Evolutionary conservation across 1,140 invertebrate species (phyloP).

Genomic region (Amyelois transitella): DNA sequence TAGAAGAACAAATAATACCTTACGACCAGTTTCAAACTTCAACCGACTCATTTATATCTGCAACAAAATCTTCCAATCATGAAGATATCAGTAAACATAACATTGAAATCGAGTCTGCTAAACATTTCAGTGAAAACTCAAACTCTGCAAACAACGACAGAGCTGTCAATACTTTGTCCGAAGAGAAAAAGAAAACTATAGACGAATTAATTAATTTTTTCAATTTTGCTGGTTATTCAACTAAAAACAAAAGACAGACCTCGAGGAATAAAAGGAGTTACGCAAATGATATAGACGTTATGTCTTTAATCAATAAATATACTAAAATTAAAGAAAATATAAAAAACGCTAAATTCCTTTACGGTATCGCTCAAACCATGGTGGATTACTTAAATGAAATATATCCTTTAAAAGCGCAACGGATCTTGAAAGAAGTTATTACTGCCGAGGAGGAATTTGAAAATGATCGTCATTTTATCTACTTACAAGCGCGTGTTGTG

Average conservation of each 20-base stretch:
- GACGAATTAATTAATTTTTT: constrained; percentile 61
- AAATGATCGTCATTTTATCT: constrained; percentile 36
- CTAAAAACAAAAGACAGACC: constrained; percentile 10
- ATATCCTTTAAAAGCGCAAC: constrained; percentile 33
- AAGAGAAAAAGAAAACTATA: constrained; percentile 49
- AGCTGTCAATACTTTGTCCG: constrained; percentile 17
- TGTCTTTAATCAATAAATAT: constrained; percentile 31
- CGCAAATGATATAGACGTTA: constrained; percentile 31
- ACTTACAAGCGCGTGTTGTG: constrained; percentile 38
- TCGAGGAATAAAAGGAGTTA: constrained; percentile 41
- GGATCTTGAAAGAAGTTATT: constrained; percentile 32
- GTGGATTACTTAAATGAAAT: constrained; percentile 51
- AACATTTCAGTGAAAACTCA: constrained; percentile 21
- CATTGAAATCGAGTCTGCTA: constrained; percentile 17
- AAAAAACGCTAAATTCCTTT: constrained; percentile 37
- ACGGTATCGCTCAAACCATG: constrained; percentile 34
- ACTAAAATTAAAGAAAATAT: constrained; percentile 36
- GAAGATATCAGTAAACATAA: constrained; percentile 11
- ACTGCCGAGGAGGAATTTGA: constrained; percentile 45
- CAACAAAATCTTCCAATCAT: constrained; percentile 7
- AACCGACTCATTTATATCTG: background rate
- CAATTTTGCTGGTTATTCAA: constrained; percentile 39
- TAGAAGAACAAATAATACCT: constrained; percentile 68
- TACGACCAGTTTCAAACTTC: constrained; percentile 21
- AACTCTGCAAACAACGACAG: constrained; percentile 19